Base-by-base conservation (phyloP, 1,140 invertebrate species). In the Amyelois transitella region DNA sequence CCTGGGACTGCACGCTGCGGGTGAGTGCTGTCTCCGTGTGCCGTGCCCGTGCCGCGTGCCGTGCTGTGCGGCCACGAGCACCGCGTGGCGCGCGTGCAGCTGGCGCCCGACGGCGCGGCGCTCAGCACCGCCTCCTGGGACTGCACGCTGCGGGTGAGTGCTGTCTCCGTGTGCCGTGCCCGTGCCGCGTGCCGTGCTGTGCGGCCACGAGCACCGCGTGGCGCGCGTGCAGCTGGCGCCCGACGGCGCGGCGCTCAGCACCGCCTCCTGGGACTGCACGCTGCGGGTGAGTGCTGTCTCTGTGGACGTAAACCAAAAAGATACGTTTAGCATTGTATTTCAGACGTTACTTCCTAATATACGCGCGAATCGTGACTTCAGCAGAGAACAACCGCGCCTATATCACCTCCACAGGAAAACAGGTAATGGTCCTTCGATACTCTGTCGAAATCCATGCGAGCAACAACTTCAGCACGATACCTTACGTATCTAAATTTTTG, bases 81-180 rank as follows among this genome's bases (percentile, higher is more conserved):
- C 88, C 91, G 98, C 72, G 96, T 99, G 18, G 97, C 97, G 53
- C 97, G 96, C 90, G 90, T 99, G 48, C 94, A 96, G 85, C 94
- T 98, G 14, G 98, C 98, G 47, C 98, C 98, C 21, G 99, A 99
- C 91, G 98, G 99, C 57, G 98, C 98, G 52, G 97, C 98, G 48
- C 91, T 99, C 6, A 97, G 96, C 65, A 99, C 98, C 43, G 97
- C 97, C 51, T 98, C 97, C 72, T 99, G 99, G 99, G 99, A 99
- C 89, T 94, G 94, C 73, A 99, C 97, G 47, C 90, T 99, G 63
- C 92, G 97, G 83, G 96, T 99, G 87, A 61, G 72, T 66, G 10
- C 14, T 8, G n/a, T 3, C 43, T 17, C 43, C 7, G 6, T 44
- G n/a, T 24, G 12, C 2, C 12, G 3, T 5, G 3, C 1, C 25